These are phyloP conservation scores for Drosophila conformis DNA, from an alignment of 2,888 invertebrate genomes.

Conservation along the genomic window DNA sequence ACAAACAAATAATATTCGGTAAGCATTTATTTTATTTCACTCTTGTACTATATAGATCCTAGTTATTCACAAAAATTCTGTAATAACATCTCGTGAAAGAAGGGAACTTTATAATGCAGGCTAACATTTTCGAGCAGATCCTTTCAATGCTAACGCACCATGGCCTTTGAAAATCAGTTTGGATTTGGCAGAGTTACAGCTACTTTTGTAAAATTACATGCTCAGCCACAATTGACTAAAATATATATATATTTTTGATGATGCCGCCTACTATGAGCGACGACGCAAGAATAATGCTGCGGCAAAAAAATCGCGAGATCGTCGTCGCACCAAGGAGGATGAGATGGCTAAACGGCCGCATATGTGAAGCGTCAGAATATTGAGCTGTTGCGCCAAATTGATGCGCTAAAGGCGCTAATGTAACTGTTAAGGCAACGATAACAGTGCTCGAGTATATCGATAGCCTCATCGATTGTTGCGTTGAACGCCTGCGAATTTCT, in stretches of 20 bases:
- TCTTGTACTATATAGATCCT: neutral
- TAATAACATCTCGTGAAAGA: neutral
- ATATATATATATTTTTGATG: too few species aligned
- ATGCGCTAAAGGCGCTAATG: constrained; percentile 63
- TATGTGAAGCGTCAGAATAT: constrained; percentile 94
- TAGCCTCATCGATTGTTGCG: constrained; percentile 55
- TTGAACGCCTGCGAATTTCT: constrained; percentile 74
- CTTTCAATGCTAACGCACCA: too few species aligned
- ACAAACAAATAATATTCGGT: constrained; percentile 21
- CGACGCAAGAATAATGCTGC: constrained; percentile 95
- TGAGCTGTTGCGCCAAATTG: constrained; percentile 87
- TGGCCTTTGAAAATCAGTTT: too few species aligned
- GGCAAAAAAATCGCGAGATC: constrained; percentile 96
- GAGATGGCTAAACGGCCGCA: constrained; percentile 94
- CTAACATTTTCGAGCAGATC: too few species aligned
- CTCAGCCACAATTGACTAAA: too few species aligned
- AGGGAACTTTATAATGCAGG: too few species aligned
- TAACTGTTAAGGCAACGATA: constrained; percentile 43
- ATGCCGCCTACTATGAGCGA: too few species aligned
- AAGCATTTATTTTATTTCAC: neutral
- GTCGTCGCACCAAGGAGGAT: constrained; percentile 95
- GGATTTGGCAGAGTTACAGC: too few species aligned
- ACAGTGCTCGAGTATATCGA: constrained; percentile 24
- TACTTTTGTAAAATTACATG: too few species aligned
- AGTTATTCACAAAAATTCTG: neutral